Evolutionary conservation across 64 coral and sea anemone genomes (phyloP), one percentile per base, ranked within the genome.

Genomic region (Dendrophyllia cribrosa): DNA sequence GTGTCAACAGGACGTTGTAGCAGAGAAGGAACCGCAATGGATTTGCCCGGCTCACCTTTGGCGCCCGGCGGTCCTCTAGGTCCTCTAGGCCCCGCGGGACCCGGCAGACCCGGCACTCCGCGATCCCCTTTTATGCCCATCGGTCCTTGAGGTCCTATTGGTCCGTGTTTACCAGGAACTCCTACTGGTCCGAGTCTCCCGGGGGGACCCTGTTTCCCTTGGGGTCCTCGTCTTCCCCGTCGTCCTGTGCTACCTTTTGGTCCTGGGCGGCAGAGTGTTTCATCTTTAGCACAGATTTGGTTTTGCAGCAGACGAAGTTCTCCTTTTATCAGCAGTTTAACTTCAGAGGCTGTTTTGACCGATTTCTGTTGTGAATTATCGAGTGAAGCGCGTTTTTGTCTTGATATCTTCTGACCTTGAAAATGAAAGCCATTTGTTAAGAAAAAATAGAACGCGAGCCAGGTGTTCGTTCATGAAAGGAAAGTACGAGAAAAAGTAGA

Each of bases 161-260:
- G 77, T 46, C 89, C 89, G 15, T 83, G 78, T 75, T 83, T 91
- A 48, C 89, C 89, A 9, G 89, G 89, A 44, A 66, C 53, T 19
- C 89, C 89, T 14, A 46, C 71, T 64, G 67, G 53, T 0, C 89
- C 89, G 0, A 21, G 80, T 84, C n/a, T 74, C 43, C 89, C 88
- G 9, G 22, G 23, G 3, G 49, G 48, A 14, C 88, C 88, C 5
- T 56, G 20, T 47, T 23, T 63, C 58, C 87, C 87, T 64, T 52
- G 58, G 43, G 45, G 51, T 58, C 87, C 89, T 19, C 51, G 68
- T 60, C 65, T 91, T 13, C 89, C 89, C 17, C 89, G 78, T 13
- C 78, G 74, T 10, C 78, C 89, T 59, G 52, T 83, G 67, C 14
- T 91, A 7, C 89, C 89, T 26, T 91, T 74, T 74, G 89, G 78